These are phyloP conservation scores for Barbus barbus DNA, from an alignment of 2,113 vertebrate species.

Conservation along the genomic window DNA sequence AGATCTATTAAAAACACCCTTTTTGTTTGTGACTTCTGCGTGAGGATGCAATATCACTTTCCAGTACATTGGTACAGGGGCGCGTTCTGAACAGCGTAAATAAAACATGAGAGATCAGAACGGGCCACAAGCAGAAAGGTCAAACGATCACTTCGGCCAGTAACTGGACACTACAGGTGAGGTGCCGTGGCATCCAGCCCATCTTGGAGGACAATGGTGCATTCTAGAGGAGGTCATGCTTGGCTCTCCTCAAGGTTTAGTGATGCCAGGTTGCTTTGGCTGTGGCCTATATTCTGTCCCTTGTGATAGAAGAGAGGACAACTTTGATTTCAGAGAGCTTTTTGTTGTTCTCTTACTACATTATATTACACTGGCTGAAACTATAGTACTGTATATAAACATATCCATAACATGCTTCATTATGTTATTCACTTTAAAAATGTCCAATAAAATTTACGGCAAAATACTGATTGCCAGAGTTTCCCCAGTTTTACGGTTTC, in stretches of 20 bases:
- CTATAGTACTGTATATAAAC: background rate
- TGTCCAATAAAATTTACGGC: background rate
- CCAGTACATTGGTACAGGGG: slow-evolving; percentile 14
- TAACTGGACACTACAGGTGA: slow-evolving; percentile 49
- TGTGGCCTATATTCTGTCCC: slow-evolving; percentile 29
- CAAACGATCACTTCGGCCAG: slow-evolving; percentile 51
- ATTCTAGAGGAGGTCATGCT: slow-evolving; percentile 41
- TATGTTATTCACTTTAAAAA: background rate
- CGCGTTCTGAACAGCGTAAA: slow-evolving; percentile 55
- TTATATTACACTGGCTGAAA: background rate
- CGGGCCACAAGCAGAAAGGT: slow-evolving; percentile 50
- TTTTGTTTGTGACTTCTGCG: slow-evolving; percentile 60
- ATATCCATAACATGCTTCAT: background rate
- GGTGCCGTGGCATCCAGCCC: slow-evolving; percentile 36
- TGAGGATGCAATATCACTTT: slow-evolving; percentile 53
- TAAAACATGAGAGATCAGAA: slow-evolving; percentile 63
- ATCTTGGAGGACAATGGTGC: slow-evolving; percentile 53
- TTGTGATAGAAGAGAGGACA: slow-evolving; percentile 34
- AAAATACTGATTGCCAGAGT: too few relatives aligned
- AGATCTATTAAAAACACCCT: slow-evolving; percentile 61
- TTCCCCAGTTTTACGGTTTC: too few relatives aligned
- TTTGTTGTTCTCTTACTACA: background rate
- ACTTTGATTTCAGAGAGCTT: slow-evolving; percentile 40
- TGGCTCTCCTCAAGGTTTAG: slow-evolving; percentile 7
- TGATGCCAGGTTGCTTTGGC: slow-evolving; percentile 52